phyloP scores from a whole-genome alignment of 2,888 invertebrate species.

The Thyatira batis region DNA sequence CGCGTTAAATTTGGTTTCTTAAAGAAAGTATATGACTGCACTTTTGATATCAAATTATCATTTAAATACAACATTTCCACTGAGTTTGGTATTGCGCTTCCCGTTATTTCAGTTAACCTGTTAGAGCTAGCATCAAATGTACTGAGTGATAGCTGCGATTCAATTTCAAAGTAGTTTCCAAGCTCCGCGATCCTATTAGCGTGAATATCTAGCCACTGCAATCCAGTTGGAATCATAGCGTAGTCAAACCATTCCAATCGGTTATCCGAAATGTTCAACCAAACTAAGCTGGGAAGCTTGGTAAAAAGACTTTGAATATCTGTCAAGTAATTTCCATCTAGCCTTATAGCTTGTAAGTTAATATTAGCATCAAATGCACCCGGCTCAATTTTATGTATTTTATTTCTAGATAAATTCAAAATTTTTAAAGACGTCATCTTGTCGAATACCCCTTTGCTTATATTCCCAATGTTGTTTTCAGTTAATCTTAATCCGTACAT shows the following conservation, averaged over 20 bases:
- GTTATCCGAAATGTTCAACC: constrained; percentile 94
- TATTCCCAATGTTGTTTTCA: constrained; percentile 91
- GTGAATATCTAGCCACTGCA: constrained; percentile 93
- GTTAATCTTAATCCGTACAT: constrained; percentile 91
- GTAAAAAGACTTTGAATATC: constrained; percentile 91
- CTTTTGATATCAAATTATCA: constrained; percentile 90
- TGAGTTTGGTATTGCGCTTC: constrained; percentile 91
- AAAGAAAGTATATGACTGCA: constrained; percentile 93
- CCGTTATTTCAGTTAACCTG: constrained; percentile 90
- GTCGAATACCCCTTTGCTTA: constrained; percentile 90
- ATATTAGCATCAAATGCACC: constrained; percentile 90
- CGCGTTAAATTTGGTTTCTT: constrained; percentile 92
- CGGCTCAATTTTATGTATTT: constrained; percentile 89
- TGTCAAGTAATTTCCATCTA: constrained; percentile 91
- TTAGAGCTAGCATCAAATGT: constrained; percentile 93
- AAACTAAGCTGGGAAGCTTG: constrained; percentile 90
- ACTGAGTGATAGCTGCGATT: constrained; percentile 89
- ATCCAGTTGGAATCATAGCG: constrained; percentile 90
- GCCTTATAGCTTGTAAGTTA: constrained; percentile 89
- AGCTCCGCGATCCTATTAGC: constrained; percentile 91
- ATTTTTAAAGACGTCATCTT: constrained; percentile 90
- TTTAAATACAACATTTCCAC: constrained; percentile 90
- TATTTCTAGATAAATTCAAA: constrained; percentile 91
- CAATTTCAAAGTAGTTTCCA: constrained; percentile 92
- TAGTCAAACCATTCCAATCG: constrained; percentile 92